These are phyloP conservation scores for Hassar affinis DNA, from an alignment of 2,113 vertebrate genomes.

Conservation along the genomic window DNA sequence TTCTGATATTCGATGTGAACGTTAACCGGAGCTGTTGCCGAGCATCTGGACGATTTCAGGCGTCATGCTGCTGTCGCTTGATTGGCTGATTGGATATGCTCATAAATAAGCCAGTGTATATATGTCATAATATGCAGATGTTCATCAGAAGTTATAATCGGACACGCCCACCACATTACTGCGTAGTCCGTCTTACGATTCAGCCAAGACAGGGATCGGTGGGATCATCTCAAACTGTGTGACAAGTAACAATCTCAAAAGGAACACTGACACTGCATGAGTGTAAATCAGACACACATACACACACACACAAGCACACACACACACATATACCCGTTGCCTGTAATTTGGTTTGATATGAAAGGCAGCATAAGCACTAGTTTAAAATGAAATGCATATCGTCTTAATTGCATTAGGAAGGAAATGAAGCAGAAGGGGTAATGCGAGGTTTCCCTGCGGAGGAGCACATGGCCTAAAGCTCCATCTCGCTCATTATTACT, in stretches of 20 bases:
- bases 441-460: conserved; percentile 29
- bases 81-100: background rate
- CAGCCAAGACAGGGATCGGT: no score
- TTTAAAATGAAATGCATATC: conserved; percentile 28
- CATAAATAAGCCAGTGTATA: background rate
- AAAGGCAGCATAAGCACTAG: conserved; percentile 34
- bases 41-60: background rate
- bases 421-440: conserved; percentile 39
- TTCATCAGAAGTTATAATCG: no score
- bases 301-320: no score
- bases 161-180: no score
- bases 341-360: conserved; percentile 39
- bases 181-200: no score
- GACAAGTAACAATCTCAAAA: no score
- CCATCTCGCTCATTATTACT: conserved; percentile 16
- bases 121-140: no score
- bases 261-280: background rate
- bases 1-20: background rate
- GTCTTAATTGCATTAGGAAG: conserved; percentile 45
- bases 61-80: background rate
- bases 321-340: background rate
- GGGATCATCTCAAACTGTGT: no score
- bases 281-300: background rate
- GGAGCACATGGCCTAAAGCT: background rate
- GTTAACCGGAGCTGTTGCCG: background rate